A percentile compares a stretch with the other conserved stretches of the same genome.
These are phyloP conservation scores for Tryphoninae sp. DNA, from an alignment of 2,888 invertebrate species.

Conservation along the genomic window DNA sequence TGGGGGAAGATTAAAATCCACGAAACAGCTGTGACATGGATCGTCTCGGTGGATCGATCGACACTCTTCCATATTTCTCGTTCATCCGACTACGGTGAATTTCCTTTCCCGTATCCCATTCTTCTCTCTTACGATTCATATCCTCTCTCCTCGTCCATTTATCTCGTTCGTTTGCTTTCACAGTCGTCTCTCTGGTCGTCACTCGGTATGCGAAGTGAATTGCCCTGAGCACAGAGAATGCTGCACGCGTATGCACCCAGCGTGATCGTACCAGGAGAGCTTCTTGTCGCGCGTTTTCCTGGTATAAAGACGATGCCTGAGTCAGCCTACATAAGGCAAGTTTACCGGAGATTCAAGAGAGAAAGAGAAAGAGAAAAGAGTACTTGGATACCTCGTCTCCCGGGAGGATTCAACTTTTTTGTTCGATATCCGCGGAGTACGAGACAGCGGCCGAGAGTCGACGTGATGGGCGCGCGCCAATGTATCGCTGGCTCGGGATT, in stretches of 20 bases:
- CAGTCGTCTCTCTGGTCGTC: constrained; percentile 41
- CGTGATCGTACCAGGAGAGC: constrained; percentile 63
- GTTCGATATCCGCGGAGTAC: constrained; percentile 65
- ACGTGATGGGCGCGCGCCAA: constrained; percentile 44
- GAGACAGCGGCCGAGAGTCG: constrained; percentile 33
- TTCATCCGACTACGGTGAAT: constrained; percentile 20
- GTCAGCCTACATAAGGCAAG: constrained; percentile 78
- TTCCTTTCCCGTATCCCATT: neutral
- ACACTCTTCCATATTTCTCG: constrained; percentile 25
- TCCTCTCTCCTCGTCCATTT: constrained; percentile 1
- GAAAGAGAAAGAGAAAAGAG: too few relatives aligned
- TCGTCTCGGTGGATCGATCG: neutral
- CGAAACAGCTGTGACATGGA: too few relatives aligned
- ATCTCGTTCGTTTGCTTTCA: constrained; percentile 33
- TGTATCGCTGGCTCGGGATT: constrained; percentile 46
- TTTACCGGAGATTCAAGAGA: constrained; percentile 64
- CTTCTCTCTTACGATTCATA: constrained; percentile 14
- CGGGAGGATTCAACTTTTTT: constrained; percentile 75
- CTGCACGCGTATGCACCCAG: constrained; percentile 28
- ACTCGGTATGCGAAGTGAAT: constrained; percentile 50
- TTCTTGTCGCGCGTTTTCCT: constrained; percentile 74
- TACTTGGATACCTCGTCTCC: constrained; percentile 62
- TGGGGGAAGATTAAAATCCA: too few relatives aligned
- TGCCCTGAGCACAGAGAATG: constrained; percentile 45
- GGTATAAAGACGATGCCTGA: constrained; percentile 71